Evolutionary conservation across 35 echinoderm and acorn worm genomes (phyloP).

Genomic region (Apostichopus parvimensis): DNA sequence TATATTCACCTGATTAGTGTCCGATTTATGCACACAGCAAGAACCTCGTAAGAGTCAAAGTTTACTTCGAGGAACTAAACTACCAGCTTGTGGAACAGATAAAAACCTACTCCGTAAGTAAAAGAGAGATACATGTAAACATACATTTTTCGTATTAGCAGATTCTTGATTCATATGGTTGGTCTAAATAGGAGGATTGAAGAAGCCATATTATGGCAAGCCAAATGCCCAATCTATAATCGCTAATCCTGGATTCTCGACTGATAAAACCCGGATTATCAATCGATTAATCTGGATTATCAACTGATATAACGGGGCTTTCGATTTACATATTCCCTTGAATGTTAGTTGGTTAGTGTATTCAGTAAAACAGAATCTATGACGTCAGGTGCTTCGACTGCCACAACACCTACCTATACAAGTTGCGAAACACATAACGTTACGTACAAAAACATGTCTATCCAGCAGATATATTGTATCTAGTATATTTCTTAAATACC

Average conservation of each 20-base stretch:
- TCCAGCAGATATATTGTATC: no score
- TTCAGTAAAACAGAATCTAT: no score
- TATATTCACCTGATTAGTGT: no score
- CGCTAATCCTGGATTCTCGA: no score
- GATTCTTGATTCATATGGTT: background rate
- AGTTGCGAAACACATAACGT: no score
- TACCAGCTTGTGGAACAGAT: slow-evolving; percentile 68
- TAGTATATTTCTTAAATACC: no score
- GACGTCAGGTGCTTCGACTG: no score
- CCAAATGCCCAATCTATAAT: background rate
- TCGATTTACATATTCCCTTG: no score
- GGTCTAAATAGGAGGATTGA: background rate
- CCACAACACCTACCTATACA: no score
- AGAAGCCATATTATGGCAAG: background rate
- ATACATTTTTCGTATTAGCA: background rate
- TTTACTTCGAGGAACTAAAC: slow-evolving; percentile 88
- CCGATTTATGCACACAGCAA: slow-evolving; percentile 32
- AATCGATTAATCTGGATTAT: background rate
- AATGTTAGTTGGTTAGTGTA: no score
- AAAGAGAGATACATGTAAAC: background rate
- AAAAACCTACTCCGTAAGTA: slow-evolving; percentile 63
- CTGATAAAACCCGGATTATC: background rate
- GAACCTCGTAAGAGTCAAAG: slow-evolving; percentile 63
- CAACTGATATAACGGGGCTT: background rate
- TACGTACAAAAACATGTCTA: no score